Percentiles rank a stretch among this genome's conserved stretches.
phyloP scores from a whole-genome alignment of 2,888 invertebrate species.

The Coelogynopora nodosa region DNA sequence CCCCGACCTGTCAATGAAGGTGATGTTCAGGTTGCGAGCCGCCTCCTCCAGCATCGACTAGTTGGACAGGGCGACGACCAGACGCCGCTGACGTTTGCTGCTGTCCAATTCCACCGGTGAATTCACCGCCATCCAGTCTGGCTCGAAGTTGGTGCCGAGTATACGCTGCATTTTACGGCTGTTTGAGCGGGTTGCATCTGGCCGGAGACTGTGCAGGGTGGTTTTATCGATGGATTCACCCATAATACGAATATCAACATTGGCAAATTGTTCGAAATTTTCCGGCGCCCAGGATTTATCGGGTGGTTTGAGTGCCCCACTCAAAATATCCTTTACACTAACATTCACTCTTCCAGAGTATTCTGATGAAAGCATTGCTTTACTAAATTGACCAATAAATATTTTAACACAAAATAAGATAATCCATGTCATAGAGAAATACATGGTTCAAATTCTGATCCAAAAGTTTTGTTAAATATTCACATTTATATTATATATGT shows the following conservation, averaged over 20 bases:
- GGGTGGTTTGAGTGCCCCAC: background rate
- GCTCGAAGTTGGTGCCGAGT: constrained; percentile 50
- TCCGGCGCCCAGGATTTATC: constrained; percentile 42
- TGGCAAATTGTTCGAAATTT: constrained; percentile 41
- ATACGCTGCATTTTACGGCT: constrained; percentile 47
- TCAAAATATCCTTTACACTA: constrained; percentile 33
- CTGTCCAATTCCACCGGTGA: background rate
- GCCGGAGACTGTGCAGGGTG: constrained; percentile 34
- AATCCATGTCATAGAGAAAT: too few relatives aligned
- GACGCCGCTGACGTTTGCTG: constrained; percentile 46
- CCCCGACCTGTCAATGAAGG: constrained; percentile 18
- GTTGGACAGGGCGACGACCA: background rate
- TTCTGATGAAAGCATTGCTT: too few relatives aligned
- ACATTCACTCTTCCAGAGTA: constrained; percentile 43
- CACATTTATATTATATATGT: too few relatives aligned
- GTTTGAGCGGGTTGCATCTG: constrained; percentile 34
- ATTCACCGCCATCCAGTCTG: constrained; percentile 51
- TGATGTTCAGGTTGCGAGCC: background rate
- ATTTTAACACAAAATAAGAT: too few relatives aligned
- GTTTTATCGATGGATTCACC: constrained; percentile 38
- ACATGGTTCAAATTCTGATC: too few relatives aligned
- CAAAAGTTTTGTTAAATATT: too few relatives aligned
- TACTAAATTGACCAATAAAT: too few relatives aligned
- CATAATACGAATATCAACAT: constrained; percentile 37
- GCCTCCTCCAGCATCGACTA: background rate